Conservation (phyloP, 2,797 vertebrate species). For the Streptopelia turtur region DNA sequence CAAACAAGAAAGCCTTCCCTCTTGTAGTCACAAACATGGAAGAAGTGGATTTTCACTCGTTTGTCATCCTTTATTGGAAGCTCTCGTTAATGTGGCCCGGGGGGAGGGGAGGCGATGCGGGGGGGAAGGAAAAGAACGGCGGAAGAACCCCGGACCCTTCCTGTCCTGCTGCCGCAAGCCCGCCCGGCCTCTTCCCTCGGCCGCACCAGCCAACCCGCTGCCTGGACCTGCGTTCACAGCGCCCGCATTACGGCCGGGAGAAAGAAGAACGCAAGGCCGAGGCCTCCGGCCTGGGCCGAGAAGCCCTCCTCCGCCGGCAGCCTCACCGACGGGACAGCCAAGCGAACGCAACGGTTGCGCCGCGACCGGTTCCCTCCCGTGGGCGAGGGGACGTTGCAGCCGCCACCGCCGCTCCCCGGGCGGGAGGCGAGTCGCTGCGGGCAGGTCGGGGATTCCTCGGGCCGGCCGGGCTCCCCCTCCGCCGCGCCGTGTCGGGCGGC, state of each 20-base stretch:
- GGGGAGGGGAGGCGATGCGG: neutral
- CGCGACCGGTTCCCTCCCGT: fast-evolving
- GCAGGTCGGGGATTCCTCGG: fast-evolving
- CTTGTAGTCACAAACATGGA: neutral
- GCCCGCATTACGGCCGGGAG: neutral
- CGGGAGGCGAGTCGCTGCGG: too few species aligned
- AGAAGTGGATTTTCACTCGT: neutral
- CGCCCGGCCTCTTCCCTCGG: neutral
- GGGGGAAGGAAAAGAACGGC: neutral
- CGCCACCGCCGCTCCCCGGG: neutral
- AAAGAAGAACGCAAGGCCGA: neutral
- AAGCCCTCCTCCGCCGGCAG: neutral
- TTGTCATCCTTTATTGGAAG: neutral
- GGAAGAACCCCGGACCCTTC: neutral
- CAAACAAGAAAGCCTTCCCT: neutral
- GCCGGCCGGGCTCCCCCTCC: fast-evolving
- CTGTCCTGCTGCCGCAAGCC: neutral
- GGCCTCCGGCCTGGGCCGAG: neutral
- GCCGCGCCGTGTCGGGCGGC: neutral
- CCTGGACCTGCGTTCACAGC: neutral
- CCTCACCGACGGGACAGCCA: neutral
- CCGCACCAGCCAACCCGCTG: neutral
- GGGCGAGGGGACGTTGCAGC: neutral
- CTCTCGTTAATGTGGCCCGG: neutral
- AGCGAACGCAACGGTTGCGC: neutral